Evolutionary conservation across 2,113 vertebrate species (phyloP).

Genomic region (Rhegmatorhina hoffmannsi): DNA sequence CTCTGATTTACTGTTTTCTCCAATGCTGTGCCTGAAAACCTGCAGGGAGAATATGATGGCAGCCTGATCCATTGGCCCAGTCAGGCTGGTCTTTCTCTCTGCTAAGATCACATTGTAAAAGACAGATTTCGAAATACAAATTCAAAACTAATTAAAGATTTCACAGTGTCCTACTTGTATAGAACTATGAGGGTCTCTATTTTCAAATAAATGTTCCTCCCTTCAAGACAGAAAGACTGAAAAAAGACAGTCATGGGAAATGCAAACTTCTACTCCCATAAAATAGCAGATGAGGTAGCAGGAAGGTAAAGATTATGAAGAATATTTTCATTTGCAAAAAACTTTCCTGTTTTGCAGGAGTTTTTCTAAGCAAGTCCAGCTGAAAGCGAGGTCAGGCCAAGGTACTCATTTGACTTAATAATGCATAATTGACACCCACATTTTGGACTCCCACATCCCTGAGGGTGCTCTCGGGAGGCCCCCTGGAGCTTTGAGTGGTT

Average conservation of each 20-base stretch:
- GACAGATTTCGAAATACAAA: not conserved
- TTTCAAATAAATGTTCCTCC: not conserved
- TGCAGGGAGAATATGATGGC: not conserved
- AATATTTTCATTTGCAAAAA: not conserved
- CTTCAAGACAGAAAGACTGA: not conserved
- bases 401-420: not conserved
- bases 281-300: not conserved
- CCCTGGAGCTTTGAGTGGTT: not conserved
- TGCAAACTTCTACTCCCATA: not conserved
- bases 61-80: not conserved
- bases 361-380: not conserved
- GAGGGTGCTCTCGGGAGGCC: not conserved
- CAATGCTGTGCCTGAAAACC: not conserved
- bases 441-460: not conserved
- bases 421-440: not conserved
- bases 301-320: not conserved
- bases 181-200: not conserved
- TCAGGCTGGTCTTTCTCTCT: not conserved
- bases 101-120: not conserved
- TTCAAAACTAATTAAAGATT: not conserved
- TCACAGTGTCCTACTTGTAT: not conserved
- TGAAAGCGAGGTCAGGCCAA: not conserved
- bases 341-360: not conserved
- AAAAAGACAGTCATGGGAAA: not conserved
- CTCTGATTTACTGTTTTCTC: not conserved